Evolutionary conservation across 2,888 invertebrate species (phyloP).

Genomic region (Oscheius sp.): DNA sequence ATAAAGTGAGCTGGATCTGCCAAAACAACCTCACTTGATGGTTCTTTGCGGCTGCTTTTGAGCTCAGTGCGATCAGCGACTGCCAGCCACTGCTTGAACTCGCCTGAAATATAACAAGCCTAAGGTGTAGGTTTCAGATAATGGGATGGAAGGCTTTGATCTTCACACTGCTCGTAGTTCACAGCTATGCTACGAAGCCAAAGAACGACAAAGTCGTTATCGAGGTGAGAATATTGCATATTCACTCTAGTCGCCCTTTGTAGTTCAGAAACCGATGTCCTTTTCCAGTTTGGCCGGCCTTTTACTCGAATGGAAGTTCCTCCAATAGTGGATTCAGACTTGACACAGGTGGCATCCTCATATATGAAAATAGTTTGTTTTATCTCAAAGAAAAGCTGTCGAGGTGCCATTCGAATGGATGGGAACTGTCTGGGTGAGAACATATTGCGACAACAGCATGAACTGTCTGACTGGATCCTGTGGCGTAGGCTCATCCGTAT

Average conservation of each 20-base stretch:
- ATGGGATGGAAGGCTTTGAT: too few species aligned
- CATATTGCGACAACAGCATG: conserved; percentile 23
- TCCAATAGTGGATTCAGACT: conserved; percentile 16
- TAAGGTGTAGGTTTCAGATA: too few species aligned
- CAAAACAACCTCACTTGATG: too few species aligned
- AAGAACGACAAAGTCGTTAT: background rate
- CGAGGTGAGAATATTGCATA: background rate
- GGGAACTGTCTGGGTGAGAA: conserved; percentile 23
- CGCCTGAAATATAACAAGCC: too few species aligned
- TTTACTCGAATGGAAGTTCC: background rate
- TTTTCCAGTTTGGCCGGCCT: conserved; percentile 9
- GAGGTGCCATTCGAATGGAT: conserved; percentile 20
- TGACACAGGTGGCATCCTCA: background rate
- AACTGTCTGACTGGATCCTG: conserved; percentile 24
- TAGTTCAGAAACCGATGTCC: conserved; percentile 23
- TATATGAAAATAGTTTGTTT: background rate
- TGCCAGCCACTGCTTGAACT: too few species aligned
- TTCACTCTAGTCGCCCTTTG: background rate
- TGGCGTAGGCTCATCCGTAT: background rate
- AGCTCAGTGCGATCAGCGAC: too few species aligned
- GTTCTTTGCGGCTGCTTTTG: too few species aligned
- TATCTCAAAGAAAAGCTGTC: background rate
- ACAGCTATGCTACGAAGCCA: too few species aligned
- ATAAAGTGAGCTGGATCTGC: conserved; percentile 3
- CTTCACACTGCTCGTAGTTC: too few species aligned